Base-by-base conservation (phyloP, 2,888 invertebrate species). In the Macropis europaea region DNA sequence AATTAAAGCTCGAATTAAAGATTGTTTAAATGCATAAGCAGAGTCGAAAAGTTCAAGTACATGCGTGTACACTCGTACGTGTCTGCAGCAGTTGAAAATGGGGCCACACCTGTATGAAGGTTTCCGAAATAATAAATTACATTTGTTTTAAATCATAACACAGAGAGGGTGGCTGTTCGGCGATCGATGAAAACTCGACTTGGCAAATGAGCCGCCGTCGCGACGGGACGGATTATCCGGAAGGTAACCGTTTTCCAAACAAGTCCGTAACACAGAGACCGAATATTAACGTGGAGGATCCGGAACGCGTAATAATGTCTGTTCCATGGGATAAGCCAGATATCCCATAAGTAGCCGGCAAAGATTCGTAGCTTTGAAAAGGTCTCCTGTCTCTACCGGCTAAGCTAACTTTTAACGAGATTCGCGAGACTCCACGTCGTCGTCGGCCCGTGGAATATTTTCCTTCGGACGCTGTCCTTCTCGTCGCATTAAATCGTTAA, bases 371-470 rank as follows among this genome's bases (percentile, higher is more conserved):
- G 72, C 38, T 57, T 67, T 61, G 57, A 67, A 50, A 73, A 71
- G 54, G 45, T 34, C 40, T 34, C 40, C 73, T 45, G 72, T 60
- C 54, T 60, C 53, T 30, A 34, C 7, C 17, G 36, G 40, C 62
- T 50, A 60, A 47, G 54, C 50, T 60, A 78, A 78, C 75, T 78
- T 78, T 78, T 78, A 79, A 78, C 79, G 76, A 79, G 79, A 79
- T 78, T 78, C 50, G 60, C 52, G 57, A 63, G 59, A 66, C 47
- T 42, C 24, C 32, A 19, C 34, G 22, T 11, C 11, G 15, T 43
- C 40, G 13, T 7, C 59, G 2, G 3, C n/a, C n/a, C n/a, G n/a
- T n/a, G 42, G 61, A 62, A 78, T 75, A 75, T 78, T 62, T 19
- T 28, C 26, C 34, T 52, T 40, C 56, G 11, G 34, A 32, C 56